Base-by-base conservation (phyloP, 2,888 invertebrate genomes). In the Melipona beecheii region DNA sequence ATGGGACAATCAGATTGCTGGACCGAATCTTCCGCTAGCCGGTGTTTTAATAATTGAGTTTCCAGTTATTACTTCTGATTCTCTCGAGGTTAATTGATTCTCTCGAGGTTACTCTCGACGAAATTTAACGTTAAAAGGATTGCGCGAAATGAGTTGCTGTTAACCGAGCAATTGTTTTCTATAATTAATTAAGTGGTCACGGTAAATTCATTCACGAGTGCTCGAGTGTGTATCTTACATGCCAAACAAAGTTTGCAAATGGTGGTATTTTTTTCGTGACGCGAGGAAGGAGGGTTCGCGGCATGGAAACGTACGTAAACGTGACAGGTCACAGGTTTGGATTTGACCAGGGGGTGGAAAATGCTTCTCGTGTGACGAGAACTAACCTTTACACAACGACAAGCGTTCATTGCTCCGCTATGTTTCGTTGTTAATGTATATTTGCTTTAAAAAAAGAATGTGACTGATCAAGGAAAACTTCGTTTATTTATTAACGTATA, bases 201-300 rank as follows among this genome's bases (percentile, higher is more conserved):
- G 17, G 24, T 56, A 62, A 75, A 75, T 15, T 31, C 13, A 2
- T 43, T 43, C 11, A 43, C 43, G 49, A n/a, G 27, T 56, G 49
- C 19, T 21, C n/a, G 11, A 27, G 24, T 43, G 43, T 21, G 36
- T 24, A 24, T 21, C 62, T 62, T 54, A n/a, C 19, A 21, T 21
- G 75, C 73, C 56, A 64, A 62, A 72, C 50, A 54, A 50, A 19
- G 43, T 81, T 81, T 13, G 36, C 36, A 36, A 58, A 5, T 19
- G 56, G 58, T 27, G 56, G 69, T 73, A 81, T 73, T 73, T 79
- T 43, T 81, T 73, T 68, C 50, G 62, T 17, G 50, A 56, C 21
- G 9, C 3, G 24, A 52, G 50, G 24, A 4, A 19, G 43, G 4
- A 21, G 36, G 54, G 43, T 64, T 17, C 49, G 66, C 21, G 31